phyloP scores from a whole-genome alignment of 2,797 vertebrate genomes.

The Fratercula arctica region DNA sequence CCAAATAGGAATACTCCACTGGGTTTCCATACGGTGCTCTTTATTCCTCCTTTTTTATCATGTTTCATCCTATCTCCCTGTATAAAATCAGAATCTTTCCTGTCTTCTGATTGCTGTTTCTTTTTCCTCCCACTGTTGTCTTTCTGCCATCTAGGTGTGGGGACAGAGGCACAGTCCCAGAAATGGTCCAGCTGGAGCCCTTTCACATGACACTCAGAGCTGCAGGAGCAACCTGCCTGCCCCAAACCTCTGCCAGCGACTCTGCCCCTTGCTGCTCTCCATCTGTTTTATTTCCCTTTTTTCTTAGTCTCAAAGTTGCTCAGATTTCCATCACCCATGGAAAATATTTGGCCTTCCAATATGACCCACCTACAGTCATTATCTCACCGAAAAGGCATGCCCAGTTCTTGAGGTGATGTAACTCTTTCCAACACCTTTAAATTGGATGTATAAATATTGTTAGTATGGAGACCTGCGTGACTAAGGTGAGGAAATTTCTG shows the following conservation, averaged over 20 bases:
- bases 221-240: background rate
- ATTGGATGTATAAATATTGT: background rate
- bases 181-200: background rate
- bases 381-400: background rate
- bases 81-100: background rate
- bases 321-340: background rate
- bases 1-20: background rate
- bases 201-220: background rate
- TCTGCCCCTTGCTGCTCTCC: slow-evolving; percentile 36
- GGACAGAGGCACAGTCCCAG: background rate
- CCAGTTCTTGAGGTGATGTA: background rate
- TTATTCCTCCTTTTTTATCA: background rate
- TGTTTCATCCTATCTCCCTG: background rate
- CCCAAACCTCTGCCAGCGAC: background rate
- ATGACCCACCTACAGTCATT: background rate
- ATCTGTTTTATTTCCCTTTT: background rate
- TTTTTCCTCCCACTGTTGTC: background rate
- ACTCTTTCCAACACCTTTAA: slow-evolving; percentile 7
- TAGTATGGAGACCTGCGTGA: background rate
- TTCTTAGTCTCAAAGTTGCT: background rate
- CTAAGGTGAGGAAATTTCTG: slow-evolving; percentile 18
- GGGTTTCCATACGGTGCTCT: background rate
- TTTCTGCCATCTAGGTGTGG: background rate
- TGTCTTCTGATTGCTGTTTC: background rate
- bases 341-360: background rate